These are phyloP conservation scores for Dufourea novaeangliae DNA, from an alignment of 1,140 invertebrate species.

Conservation along the genomic window DNA sequence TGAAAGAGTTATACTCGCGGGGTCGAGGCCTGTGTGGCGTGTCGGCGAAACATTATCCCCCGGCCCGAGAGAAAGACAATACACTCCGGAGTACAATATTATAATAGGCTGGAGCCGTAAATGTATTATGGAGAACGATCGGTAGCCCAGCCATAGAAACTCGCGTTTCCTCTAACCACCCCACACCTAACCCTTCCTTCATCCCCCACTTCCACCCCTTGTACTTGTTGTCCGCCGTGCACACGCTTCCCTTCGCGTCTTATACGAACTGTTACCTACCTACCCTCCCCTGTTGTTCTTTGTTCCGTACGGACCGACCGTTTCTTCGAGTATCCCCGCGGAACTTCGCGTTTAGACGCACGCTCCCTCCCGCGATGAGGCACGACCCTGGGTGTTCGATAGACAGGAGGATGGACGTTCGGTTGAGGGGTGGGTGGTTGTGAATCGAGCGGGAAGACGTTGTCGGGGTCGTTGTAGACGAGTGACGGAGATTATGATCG, in stretches of 20 bases:
- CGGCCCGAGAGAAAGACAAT: constrained; percentile 66
- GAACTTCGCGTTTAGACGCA: constrained; percentile 3
- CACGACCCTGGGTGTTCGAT: background rate
- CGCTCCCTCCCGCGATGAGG: background rate
- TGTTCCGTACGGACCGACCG: constrained; percentile 38
- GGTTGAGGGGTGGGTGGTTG: background rate
- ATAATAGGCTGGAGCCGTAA: constrained; percentile 71
- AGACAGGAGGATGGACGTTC: background rate
- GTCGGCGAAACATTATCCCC: constrained; percentile 69
- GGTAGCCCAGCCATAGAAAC: constrained; percentile 66
- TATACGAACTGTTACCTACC: constrained; percentile 57
- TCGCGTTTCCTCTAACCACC: constrained; percentile 50
- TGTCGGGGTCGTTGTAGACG: background rate
- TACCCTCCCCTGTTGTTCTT: too few relatives aligned
- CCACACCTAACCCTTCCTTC: background rate
- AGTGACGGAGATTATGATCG: background rate
- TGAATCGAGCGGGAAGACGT: background rate
- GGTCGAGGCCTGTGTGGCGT: constrained; percentile 68
- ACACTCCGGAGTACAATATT: constrained; percentile 70
- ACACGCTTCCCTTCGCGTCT: constrained; percentile 51
- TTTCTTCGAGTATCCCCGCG: constrained; percentile 26
- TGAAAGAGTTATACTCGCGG: constrained; percentile 65
- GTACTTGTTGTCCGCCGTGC: background rate
- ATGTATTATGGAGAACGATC: constrained; percentile 69
- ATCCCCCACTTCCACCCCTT: background rate